These are phyloP conservation scores for Oxygymnocypris stewartii DNA, from an alignment of 2,113 vertebrate species.

Conservation along the genomic window DNA sequence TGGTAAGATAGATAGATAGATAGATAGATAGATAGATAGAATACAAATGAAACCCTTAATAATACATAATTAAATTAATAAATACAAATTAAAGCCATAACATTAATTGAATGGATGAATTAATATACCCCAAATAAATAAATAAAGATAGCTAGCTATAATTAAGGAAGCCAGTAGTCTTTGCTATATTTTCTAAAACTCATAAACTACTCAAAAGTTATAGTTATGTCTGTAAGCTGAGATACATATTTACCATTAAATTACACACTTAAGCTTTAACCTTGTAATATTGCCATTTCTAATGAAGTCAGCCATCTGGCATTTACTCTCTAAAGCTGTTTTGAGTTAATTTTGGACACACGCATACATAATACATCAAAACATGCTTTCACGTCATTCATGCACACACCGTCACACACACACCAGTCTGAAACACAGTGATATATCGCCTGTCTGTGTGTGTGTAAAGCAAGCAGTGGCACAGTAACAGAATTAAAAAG, in stretches of 20 bases:
- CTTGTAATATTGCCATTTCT: not conserved
- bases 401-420: not conserved
- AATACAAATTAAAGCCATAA: too few relatives aligned
- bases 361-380: constrained; percentile 1
- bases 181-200: too few relatives aligned
- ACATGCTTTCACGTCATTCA: not conserved
- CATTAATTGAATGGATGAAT: too few relatives aligned
- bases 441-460: not conserved
- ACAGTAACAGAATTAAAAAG: not conserved
- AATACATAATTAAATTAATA: too few relatives aligned
- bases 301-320: not conserved
- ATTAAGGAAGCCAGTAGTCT: too few relatives aligned
- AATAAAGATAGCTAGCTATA: too few relatives aligned
- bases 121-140: too few relatives aligned
- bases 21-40: too few relatives aligned
- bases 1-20: too few relatives aligned
- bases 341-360: not conserved
- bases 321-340: not conserved
- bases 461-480: not conserved
- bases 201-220: too few relatives aligned
- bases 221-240: too few relatives aligned
- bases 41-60: too few relatives aligned
- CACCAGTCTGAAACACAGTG: not conserved
- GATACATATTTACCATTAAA: not conserved
- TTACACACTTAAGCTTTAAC: not conserved